Evolutionary conservation across 2,888 invertebrate species (phyloP), one percentile per base, ranked within the genome.

Genomic region (Mythimna pallens): DNA sequence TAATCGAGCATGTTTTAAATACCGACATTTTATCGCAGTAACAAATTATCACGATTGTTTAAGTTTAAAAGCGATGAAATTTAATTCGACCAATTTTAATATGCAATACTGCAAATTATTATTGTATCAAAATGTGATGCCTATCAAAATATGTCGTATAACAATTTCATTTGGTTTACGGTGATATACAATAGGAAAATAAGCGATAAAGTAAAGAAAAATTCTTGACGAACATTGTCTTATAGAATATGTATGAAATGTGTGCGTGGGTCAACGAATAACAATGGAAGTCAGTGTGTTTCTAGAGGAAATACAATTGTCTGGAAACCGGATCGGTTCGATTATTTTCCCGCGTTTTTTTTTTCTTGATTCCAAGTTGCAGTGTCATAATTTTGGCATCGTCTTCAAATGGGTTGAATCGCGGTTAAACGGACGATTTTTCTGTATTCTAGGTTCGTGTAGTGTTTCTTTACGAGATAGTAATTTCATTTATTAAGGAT

Each of bases 271-370:
- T 88, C 87, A 85, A 68, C 43, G 75, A 65, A 64, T 76, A 74
- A 86, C 86, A 88, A 87, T 87, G 63, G 71, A 58, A 70, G 82
- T 81, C 83, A 82, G 63, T 76, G 70, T 85, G 78, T 68, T 73
- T 66, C 55, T 71, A 66, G 65, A 77, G 61, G 52, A 65, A 78
- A 68, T 63, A 75, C 66, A 22, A 78, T 78, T 68, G 79, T 68
- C 14, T 66, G 9, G 4, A 71, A 78, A 71, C 78, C 68, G 65
- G 79, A 57, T 52, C 50, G 30, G 22, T 65, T 64, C 22, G 10
- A 52, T 67, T 30, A 65, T 50, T 71, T 81, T 77, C 70, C 70
- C 81, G 81, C 70, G 40, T 47, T 68, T 64, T 57, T 66, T 76
- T 62, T 54, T 63, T 43, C 17, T 63, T 22, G 1, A 54, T 62